phyloP scores from a whole-genome alignment of 2,113 vertebrate species.

The Puntigrus tetrazona region DNA sequence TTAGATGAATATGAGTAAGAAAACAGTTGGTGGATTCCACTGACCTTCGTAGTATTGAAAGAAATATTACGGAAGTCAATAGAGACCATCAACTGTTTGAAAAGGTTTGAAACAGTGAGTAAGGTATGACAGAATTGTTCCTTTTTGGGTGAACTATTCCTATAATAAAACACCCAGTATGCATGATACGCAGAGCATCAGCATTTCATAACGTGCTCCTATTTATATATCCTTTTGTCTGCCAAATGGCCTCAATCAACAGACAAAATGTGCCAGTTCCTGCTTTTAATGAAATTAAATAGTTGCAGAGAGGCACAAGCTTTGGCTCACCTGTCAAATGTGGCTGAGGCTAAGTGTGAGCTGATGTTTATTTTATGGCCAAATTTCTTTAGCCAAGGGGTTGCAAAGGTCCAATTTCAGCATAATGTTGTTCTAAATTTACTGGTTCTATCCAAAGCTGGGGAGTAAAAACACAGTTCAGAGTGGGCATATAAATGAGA shows the following conservation, averaged over 20 bases:
- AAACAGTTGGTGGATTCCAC: no score
- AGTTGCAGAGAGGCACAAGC: neutral
- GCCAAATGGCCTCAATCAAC: neutral
- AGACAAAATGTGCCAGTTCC: conserved; percentile 6
- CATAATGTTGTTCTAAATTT: neutral
- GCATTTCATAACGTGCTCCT: neutral
- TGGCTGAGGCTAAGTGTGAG: neutral
- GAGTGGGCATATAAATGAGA: neutral
- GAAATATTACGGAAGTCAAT: no score
- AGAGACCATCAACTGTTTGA: no score
- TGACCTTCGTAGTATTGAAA: no score
- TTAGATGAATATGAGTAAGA: no score
- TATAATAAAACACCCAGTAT: neutral
- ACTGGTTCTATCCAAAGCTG: neutral
- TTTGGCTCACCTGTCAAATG: neutral
- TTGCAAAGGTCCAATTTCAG: neutral
- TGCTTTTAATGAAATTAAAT: conserved; percentile 31
- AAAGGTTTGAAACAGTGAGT: neutral
- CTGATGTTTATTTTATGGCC: neutral
- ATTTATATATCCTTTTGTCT: neutral
- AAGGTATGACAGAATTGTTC: neutral
- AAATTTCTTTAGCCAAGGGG: neutral
- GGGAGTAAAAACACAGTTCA: neutral
- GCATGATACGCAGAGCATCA: neutral
- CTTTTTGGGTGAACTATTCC: neutral